These are phyloP conservation scores for Drosophila kambysellisi DNA, from an alignment of 2,888 invertebrate species.

Conservation along the genomic window DNA sequence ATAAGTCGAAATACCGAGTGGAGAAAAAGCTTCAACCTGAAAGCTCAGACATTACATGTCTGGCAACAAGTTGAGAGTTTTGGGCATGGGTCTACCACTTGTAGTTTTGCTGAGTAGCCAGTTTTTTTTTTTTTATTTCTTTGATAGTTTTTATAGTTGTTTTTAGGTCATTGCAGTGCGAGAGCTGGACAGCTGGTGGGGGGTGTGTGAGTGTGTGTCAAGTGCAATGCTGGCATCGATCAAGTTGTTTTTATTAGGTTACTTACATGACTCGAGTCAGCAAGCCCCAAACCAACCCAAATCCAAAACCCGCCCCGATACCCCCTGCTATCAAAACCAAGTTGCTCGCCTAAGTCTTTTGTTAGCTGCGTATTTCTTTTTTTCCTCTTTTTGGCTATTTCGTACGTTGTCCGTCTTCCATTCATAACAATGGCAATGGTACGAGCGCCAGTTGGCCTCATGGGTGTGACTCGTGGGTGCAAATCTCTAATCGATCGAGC, in stretches of 20 bases:
- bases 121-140: conserved; percentile 37
- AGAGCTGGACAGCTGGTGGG: conserved; percentile 39
- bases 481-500: conserved; percentile 56
- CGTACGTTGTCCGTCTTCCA: conserved; percentile 42
- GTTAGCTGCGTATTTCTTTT: conserved; percentile 42
- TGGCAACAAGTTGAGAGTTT: conserved; percentile 32
- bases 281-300: conserved; percentile 13
- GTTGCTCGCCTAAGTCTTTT: conserved; percentile 79
- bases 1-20: conserved; percentile 38
- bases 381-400: conserved; percentile 19
- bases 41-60: conserved; percentile 62
- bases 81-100: conserved; percentile 33
- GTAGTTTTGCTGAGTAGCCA: conserved; percentile 41
- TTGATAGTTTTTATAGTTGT: conserved; percentile 39
- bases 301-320: conserved; percentile 16
- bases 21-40: conserved; percentile 65
- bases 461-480: conserved; percentile 81
- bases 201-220: conserved; percentile 63
- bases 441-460: conserved; percentile 46
- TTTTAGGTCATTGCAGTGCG: conserved; percentile 62
- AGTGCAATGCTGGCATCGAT: conserved; percentile 77
- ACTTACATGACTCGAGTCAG: conserved; percentile 65
- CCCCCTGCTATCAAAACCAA: conserved; percentile 40
- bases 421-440: conserved; percentile 62
- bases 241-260: conserved; percentile 76